Conservation (phyloP, 1,140 invertebrate species). For the Oryzaephilus surinamensis region DNA sequence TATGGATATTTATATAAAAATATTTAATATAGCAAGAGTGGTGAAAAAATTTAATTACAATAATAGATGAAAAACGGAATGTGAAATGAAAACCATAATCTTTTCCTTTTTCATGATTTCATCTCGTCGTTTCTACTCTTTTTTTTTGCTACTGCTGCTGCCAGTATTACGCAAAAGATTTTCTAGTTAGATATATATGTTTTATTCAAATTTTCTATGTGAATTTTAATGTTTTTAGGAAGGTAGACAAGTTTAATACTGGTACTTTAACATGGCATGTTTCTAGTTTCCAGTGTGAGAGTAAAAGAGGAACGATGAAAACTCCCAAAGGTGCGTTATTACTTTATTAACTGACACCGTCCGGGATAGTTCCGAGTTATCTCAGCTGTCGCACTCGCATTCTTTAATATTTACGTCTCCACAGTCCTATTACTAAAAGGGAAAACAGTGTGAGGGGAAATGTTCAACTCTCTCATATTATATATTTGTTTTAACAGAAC, state of each 20-base stretch:
- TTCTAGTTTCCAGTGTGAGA: conserved; percentile 3
- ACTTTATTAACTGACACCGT: conserved; percentile 32
- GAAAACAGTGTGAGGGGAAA: too few relatives aligned
- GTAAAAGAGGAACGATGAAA: conserved; percentile 1
- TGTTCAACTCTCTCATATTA: too few relatives aligned
- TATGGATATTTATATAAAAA: too few relatives aligned
- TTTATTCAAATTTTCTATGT: too few relatives aligned
- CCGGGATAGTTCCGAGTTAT: conserved; percentile 25
- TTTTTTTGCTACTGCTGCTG: background rate
- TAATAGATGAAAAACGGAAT: too few relatives aligned
- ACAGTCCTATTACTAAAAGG: too few relatives aligned
- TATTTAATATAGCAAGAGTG: too few relatives aligned
- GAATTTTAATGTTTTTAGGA: conserved; percentile 3
- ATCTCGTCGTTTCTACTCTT: background rate
- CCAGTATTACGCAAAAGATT: background rate
- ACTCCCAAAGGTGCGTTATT: conserved; percentile 26
- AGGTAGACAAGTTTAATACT: conserved; percentile 6
- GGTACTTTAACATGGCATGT: conserved; percentile 5
- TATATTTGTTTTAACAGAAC: too few relatives aligned
- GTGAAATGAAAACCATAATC: too few relatives aligned
- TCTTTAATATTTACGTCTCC: conserved; percentile 24
- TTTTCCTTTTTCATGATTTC: too few relatives aligned
- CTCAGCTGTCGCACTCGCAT: conserved; percentile 24
- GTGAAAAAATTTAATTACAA: too few relatives aligned
- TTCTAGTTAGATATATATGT: too few relatives aligned